Evolutionary conservation across 2,888 invertebrate species (phyloP).

Genomic region (Agriopis aurantiaria): DNA sequence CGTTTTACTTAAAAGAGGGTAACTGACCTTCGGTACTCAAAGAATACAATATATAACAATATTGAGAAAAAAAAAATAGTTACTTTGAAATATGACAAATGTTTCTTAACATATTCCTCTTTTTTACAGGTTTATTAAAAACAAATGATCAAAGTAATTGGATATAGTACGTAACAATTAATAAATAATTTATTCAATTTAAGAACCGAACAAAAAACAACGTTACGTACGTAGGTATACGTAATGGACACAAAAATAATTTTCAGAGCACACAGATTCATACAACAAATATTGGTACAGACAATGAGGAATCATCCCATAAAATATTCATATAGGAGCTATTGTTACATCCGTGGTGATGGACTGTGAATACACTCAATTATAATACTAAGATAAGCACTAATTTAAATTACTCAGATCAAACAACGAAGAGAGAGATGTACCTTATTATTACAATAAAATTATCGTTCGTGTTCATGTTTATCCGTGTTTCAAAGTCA

Average conservation of each 20-base stretch:
- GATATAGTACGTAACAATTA: too few species aligned
- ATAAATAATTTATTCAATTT: conserved; percentile 1
- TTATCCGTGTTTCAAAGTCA: too few species aligned
- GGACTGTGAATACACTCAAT: not conserved
- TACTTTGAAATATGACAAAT: too few species aligned
- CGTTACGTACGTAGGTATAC: too few species aligned
- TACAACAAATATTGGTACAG: conserved; percentile 25
- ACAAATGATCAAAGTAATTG: not conserved
- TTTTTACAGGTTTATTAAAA: not conserved
- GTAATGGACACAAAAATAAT: conserved; percentile 7
- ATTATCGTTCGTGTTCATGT: too few species aligned
- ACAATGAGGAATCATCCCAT: conserved; percentile 46
- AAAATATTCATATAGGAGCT: conserved; percentile 41
- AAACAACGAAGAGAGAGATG: too few species aligned
- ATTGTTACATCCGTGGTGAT: not conserved
- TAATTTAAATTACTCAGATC: not conserved
- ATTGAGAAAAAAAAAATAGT: too few species aligned
- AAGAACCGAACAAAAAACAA: not conserved
- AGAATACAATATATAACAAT: too few species aligned
- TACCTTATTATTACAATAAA: too few species aligned
- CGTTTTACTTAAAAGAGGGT: too few species aligned
- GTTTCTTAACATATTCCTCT: not conserved
- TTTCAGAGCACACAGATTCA: conserved; percentile 25
- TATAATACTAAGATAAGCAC: conserved; percentile 4
- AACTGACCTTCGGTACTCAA: too few species aligned